Evolutionary conservation across 2,113 vertebrate genomes (phyloP), one percentile per base, ranked within the genome.

Genomic region (Caranx ignobilis): DNA sequence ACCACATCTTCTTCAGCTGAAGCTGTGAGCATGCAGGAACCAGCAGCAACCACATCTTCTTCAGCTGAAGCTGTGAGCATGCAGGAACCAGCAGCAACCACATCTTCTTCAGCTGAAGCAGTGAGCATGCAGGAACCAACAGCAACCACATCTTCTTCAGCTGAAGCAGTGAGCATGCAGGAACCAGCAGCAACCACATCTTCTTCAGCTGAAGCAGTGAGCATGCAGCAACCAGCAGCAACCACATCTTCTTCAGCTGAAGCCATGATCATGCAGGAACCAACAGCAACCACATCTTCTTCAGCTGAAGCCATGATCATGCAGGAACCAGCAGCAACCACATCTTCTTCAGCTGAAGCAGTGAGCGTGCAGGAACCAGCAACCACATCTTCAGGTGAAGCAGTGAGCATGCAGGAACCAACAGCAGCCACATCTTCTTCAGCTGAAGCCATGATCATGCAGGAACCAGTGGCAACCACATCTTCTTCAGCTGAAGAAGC

Each of bases 21-120:
- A 11, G 0, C 0, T 16, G 74, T 0, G 41, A 34, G 18, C 16
- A 3, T 45, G 1, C 56, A 8, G 0, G 26, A 26, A 26, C 26
- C 26, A 26, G 9, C 6, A 9, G 5, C 6, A 6, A 15, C 66
- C 21, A 11, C 11, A 0, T 16, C 5, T 0, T 16, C 5, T 0
- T 8, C 43, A 8, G 5, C 43, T 47, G n/a, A 9, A 12, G 0
- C 0, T 19, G 74, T 0, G 41, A 34, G 15, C 18, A 3, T 60
- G 1, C 45, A 34, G 43, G 34, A 35, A 34, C 56, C 11, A 0
- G 6, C 9, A 5, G 4, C 6, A 6, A 15, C 66, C 21, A 11
- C 19, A 0, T 16, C 4, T 0, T 7, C 35, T 19, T n/a, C 43
- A 8, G 6, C n/a, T 55, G n/a, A 31, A 72, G 16, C 31, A 19